Conservation (phyloP, 2,888 invertebrate species). For the Torymus tubicola region DNA sequence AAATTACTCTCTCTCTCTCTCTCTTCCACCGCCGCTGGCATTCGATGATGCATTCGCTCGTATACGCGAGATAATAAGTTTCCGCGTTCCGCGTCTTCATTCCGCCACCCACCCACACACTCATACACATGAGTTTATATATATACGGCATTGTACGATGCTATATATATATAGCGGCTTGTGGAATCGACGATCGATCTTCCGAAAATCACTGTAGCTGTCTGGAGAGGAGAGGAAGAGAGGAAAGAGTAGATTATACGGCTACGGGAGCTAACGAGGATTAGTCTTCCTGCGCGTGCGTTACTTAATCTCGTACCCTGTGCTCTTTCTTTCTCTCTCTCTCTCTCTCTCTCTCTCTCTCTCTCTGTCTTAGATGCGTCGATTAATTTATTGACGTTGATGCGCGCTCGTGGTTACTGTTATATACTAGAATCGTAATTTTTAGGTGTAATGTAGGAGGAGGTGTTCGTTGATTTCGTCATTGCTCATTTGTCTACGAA, state of each 20-base stretch:
- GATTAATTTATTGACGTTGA: conserved; percentile 53
- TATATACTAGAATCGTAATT: no score
- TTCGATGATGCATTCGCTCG: conserved; percentile 48
- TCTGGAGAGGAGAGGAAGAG: conserved; percentile 6
- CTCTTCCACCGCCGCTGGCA: conserved; percentile 2
- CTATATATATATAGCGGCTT: background rate
- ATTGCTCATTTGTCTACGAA: no score
- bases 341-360: background rate
- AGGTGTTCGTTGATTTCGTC: no score
- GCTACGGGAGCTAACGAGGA: conserved; percentile 48
- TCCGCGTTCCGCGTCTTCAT: conserved; percentile 52
- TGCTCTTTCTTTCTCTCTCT: no score
- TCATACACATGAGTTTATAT: background rate
- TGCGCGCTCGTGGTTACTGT: background rate
- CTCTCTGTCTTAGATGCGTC: conserved; percentile 2
- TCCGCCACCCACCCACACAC: conserved; percentile 19
- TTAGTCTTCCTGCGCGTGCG: conserved; percentile 39
- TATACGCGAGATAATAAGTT: conserved; percentile 51
- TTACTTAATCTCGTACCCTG: background rate
- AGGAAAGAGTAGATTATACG: conserved; percentile 45
- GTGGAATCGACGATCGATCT: conserved; percentile 53
- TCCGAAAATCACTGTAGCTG: conserved; percentile 48
- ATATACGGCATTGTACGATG: conserved; percentile 16
- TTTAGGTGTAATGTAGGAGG: no score
- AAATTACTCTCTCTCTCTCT: conserved; percentile 27